These are phyloP conservation scores for Mus spicilegus DNA, from an alignment of 2,113 vertebrate genomes.

Conservation along the genomic window DNA sequence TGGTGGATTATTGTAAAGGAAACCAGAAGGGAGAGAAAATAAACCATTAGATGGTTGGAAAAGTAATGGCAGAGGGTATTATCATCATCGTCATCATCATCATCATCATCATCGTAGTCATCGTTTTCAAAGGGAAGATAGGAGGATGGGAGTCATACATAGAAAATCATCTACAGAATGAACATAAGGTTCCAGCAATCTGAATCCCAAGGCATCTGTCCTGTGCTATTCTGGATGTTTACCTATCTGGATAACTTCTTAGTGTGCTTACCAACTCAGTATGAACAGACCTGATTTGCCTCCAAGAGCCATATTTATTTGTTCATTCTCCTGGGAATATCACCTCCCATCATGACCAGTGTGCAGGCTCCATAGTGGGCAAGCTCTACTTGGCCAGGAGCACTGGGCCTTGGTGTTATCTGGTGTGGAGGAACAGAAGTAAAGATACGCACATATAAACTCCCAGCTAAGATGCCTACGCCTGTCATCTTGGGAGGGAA, in stretches of 20 bases:
- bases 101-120: background rate
- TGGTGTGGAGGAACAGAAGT: accelerated
- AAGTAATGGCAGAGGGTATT: background rate
- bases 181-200: background rate
- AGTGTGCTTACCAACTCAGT: background rate
- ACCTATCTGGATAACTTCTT: background rate
- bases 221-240: background rate
- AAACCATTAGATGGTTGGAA: background rate
- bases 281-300: conserved; percentile 15
- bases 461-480: background rate
- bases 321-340: background rate
- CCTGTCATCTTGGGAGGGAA: background rate
- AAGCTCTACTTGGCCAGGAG: background rate
- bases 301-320: background rate
- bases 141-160: background rate
- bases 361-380: background rate
- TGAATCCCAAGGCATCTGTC: background rate
- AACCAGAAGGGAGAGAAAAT: background rate
- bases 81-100: background rate
- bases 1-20: background rate
- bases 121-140: background rate
- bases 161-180: background rate
- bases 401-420: background rate
- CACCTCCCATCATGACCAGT: background rate
- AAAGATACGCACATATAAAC: background rate